A percentile compares a stretch with the other conserved stretches of the same genome.
phyloP scores from a whole-genome alignment of 1,140 invertebrate genomes.

The Dysdera silvatica region DNA sequence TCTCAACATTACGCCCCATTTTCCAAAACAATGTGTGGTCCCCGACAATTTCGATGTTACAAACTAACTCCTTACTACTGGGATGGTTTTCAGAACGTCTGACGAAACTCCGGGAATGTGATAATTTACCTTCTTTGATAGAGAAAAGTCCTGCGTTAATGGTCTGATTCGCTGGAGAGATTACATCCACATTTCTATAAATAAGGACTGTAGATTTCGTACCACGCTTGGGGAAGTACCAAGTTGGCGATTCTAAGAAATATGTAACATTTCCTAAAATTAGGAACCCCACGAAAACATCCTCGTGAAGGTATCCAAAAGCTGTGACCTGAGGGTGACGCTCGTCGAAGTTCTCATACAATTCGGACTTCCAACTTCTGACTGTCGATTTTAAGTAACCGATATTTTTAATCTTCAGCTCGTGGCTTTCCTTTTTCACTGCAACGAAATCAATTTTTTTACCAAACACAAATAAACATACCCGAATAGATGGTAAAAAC shows the following conservation, averaged over 20 bases:
- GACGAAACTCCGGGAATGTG: neutral
- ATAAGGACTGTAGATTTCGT: neutral
- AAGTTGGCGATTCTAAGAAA: neutral
- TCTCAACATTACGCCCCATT: neutral
- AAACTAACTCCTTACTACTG: neutral
- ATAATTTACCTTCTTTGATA: neutral
- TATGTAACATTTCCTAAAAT: neutral
- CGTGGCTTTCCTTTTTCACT: no score
- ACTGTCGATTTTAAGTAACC: no score
- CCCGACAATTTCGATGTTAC: slow-evolving; percentile 16
- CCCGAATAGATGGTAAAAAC: no score
- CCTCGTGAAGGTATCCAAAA: neutral
- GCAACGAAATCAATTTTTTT: no score
- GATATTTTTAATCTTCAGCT: no score
- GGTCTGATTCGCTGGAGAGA: neutral
- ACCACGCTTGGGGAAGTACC: neutral
- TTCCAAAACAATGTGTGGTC: slow-evolving; percentile 9
- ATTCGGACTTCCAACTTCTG: no score
- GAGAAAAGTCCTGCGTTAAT: neutral
- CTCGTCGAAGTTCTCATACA: neutral
- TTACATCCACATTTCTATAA: neutral
- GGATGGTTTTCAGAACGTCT: neutral
- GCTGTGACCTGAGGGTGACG: neutral
- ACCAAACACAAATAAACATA: no score
- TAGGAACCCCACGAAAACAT: neutral